Conservation (phyloP, 2,113 vertebrate genomes). For the Acrocephalus kingi region DNA sequence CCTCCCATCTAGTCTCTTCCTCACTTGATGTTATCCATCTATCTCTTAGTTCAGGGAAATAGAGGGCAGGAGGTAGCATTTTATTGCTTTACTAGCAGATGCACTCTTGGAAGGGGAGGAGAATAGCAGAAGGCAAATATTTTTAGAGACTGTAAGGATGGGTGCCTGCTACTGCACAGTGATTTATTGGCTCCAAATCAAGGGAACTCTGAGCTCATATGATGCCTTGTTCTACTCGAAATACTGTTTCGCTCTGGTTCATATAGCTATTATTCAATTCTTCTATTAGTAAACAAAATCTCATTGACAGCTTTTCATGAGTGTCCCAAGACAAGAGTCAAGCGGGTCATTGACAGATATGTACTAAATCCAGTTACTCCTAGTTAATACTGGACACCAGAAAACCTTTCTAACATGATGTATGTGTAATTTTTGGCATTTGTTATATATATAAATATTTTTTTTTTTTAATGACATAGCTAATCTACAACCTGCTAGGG, state of each 20-base stretch:
- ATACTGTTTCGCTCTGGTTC: neutral
- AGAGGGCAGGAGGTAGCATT: neutral
- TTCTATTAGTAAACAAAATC: constrained; percentile 12
- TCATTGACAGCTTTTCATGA: neutral
- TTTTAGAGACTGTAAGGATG: neutral
- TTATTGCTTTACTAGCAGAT: neutral
- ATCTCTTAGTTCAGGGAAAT: neutral
- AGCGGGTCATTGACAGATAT: neutral
- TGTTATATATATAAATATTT: too few species aligned
- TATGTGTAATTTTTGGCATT: neutral
- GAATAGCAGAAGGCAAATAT: neutral
- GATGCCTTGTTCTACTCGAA: neutral
- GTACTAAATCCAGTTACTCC: neutral
- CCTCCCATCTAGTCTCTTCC: neutral
- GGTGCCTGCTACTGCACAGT: neutral
- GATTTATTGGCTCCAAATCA: neutral
- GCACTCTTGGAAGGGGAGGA: neutral
- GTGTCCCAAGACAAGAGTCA: neutral
- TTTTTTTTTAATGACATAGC: neutral
- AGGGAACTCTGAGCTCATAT: neutral
- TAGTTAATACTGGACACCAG: neutral
- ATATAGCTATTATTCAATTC: neutral
- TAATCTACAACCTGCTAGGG: neutral
- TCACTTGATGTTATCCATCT: neutral
- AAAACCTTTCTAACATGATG: neutral